Base-by-base conservation (phyloP, 2,113 vertebrate genomes). In the Heptranchias perlo region DNA sequence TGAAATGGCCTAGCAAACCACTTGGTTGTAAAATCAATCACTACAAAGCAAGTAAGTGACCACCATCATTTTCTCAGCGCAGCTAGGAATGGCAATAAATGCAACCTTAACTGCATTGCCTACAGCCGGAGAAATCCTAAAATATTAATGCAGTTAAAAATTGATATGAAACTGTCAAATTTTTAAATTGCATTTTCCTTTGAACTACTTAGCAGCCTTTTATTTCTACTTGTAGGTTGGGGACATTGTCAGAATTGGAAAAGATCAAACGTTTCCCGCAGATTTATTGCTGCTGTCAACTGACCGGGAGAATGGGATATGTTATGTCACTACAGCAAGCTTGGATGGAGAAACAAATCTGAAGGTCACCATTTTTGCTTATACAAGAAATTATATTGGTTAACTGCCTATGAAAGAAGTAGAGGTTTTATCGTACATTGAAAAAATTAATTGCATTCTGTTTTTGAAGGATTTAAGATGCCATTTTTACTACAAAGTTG, bases 301-400 rank as follows among this genome's bases (percentile, higher is more conserved):
- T 10, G 99, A 99, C 91, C 98, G 99, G 96, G 97, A 96, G 0
- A 98, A 99, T 0, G 99, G 99, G 96, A 99, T 99, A 2, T 99
- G 99, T 97, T 98, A 99, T 10, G 98, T 99, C 96, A 99, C 99
- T 96, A 99, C 99, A 0, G 98, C 99, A 96, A 99, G 98, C 97
- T 98, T 99, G 96, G 99, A 99, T 84, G 99, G 99, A 97, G 99
- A 99, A 97, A 99, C 99, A 8, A 99, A 99, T 96, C 98, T 99
- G 61, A 99, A 99, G 98, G 99, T 99, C 69, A 96, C 97, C 96
- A 65, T n/a, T 3, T 96, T 31, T 93, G 25, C n/a, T 58, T 64
- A 0, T 61, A n/a, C 61, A 49, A 95, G 21, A 69, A 64, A 69
- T 67, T 52, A 54, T 58, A 28, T 95, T 69, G 39, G 1, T 65